Evolutionary conservation across 2,888 invertebrate genomes (phyloP).

Genomic region (Gibbula magus): DNA sequence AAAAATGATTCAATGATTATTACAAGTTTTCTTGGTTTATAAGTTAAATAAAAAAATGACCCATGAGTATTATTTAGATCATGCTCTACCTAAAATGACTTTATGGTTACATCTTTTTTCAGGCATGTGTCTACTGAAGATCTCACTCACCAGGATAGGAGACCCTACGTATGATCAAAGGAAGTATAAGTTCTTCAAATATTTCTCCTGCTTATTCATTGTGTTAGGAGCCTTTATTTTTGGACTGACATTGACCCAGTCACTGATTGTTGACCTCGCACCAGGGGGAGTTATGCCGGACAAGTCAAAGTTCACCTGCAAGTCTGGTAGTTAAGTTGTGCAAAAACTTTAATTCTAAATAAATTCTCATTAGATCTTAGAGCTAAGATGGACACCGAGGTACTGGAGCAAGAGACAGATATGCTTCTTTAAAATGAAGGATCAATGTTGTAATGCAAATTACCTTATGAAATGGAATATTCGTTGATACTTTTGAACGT

Average conservation of each 20-base stretch:
- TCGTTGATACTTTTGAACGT: no score
- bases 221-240: constrained; percentile 73
- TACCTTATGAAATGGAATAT: no score
- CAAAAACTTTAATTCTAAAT: not conserved
- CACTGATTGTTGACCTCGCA: constrained; percentile 62
- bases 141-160: constrained; percentile 50
- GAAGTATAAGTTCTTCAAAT: constrained; percentile 46
- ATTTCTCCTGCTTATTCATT: constrained; percentile 62
- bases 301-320: constrained; percentile 61
- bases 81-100: no score
- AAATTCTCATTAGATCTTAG: not conserved
- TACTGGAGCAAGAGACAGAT: not conserved
- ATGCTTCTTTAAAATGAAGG: not conserved
- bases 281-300: constrained; percentile 56
- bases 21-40: no score
- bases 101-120: constrained; percentile 31
- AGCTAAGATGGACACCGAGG: not conserved
- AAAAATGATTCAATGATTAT: no score
- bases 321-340: not conserved
- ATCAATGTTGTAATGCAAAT: no score
- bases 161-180: constrained; percentile 40
- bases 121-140: constrained; percentile 72
- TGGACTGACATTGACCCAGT: constrained; percentile 72
- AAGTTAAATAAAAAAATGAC: no score
- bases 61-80: no score